Base-by-base conservation (phyloP, 2,888 invertebrate genomes). In the Acrobasis consociella region DNA sequence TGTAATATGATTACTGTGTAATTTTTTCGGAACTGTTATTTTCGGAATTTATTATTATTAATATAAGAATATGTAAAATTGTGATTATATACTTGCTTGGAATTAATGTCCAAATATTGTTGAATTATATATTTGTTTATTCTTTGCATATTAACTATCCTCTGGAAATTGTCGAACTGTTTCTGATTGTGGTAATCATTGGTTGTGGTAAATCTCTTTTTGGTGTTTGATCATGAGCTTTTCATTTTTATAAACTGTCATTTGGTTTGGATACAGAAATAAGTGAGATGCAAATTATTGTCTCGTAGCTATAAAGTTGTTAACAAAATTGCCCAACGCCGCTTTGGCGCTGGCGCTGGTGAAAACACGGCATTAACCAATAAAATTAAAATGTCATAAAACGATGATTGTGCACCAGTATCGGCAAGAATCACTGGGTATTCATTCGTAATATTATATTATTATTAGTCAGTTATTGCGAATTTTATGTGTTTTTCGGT, bases 301-400 rank as follows among this genome's bases (percentile, higher is more conserved):
- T 72, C 75, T 72, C 67, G 66, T 63, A 74, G 74, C 80, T 82
- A 84, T 86, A 79, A 77, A 85, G 83, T 72, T 77, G 78, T 84
- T 82, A 78, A 74, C 65, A 66, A 76, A 81, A 80, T 82, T 79
- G 74, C 73, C 69, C 76, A 78, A 76, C 74, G 16, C 56, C 56
- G 56, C 56, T 56, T 72, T 70, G 66, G 63, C 62, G 69, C 69
- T 68, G 60, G 71, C n/a, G 71, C 69, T 64, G 71, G 71, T 72
- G 72, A 74, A 76, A 78, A 72, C 67, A 68, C 71, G 52, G 72
- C 75, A 81, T 84, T 83, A 82, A 80, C 82, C 84, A 84, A 88
- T 89, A 85, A 86, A 87, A 88, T 89, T 89, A 88, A 87, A 87
- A 86, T 76, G 79, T 77, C 78, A 82, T 89, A 82, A 87, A 85